Base-by-base conservation (phyloP, 2,888 invertebrate species). In the Odontocolon sp. region DNA sequence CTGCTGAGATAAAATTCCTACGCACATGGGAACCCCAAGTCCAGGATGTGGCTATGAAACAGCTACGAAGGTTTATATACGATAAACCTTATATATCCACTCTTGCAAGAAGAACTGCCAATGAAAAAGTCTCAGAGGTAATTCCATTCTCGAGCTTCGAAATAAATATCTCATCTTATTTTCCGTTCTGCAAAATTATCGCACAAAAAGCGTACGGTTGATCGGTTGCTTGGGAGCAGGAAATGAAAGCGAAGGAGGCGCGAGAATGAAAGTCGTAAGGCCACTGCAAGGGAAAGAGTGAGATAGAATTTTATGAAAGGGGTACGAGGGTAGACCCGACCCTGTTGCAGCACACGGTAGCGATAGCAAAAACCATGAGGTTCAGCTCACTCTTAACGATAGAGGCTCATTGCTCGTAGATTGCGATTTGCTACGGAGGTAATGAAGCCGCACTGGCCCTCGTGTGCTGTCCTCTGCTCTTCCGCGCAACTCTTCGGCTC, bases 371-470 rank as follows among this genome's bases (percentile, higher is more conserved):
- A 88, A 87, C 82, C 80, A 68, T 82, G 69, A 57, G 45, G 80
- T 86, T 85, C 86, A 86, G 83, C 82, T 80, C 79, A 56, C 81
- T 87, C 82, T 88, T 88, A 88, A 89, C 87, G 88, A 88, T 90
- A 88, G 86, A 84, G 84, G 61, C 88, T 88, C 87, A 87, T 88
- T 87, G 86, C 87, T 86, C 85, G 87, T 87, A 88, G 88, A 90
- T 89, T 88, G 88, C 89, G 87, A 90, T 90, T 90, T 86, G 89
- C 86, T 84, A 90, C 87, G 89, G 88, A 79, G 86, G 87, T 90
- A 90, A 90, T 89, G 88, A 89, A 90, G 86, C 88, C 83, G 81
- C 85, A 84, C 83, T 82, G 78, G 79, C 80, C 79, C 59, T 67
- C 70, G 79, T 72, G 40, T 71, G 72, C 68, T 77, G 76, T 69